phyloP scores from a whole-genome alignment of 53 echinoderm and acorn worm genomes.

The Antedon mediterranea region DNA sequence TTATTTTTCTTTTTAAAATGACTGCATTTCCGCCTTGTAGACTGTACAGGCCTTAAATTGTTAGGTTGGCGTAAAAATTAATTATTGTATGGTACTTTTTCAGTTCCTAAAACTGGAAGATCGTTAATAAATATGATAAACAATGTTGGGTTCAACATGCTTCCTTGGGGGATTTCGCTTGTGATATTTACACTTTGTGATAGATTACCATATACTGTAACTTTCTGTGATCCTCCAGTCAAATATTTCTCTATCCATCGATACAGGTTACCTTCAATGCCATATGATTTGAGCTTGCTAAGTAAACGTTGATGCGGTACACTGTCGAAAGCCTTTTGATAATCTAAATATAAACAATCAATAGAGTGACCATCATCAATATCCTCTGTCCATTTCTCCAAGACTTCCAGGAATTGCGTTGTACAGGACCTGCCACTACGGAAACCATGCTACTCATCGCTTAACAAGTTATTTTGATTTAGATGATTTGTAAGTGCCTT shows the following conservation, averaged over 20 bases:
- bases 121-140: neutral
- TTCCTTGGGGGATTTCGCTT: slow-evolving; percentile 18
- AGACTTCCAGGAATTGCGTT: too few relatives aligned
- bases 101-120: too few relatives aligned
- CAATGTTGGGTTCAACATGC: too few relatives aligned
- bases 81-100: too few relatives aligned
- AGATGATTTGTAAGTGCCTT: neutral
- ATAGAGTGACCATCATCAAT: too few relatives aligned
- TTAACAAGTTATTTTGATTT: neutral
- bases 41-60: too few relatives aligned
- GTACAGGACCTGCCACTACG: neutral
- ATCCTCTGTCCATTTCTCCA: too few relatives aligned
- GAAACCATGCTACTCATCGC: too few relatives aligned
- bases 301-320: slow-evolving; percentile 11
- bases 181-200: neutral
- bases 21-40: too few relatives aligned
- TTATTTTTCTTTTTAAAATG: too few relatives aligned
- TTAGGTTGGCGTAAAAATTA: too few relatives aligned
- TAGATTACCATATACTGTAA: neutral
- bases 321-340: slow-evolving; percentile 13
- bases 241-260: slow-evolving; percentile 6
- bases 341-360: slow-evolving; percentile 17
- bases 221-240: slow-evolving; percentile 1
- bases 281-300: slow-evolving; percentile 2
- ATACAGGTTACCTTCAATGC: neutral